Percentiles rank a stretch among this genome's conserved stretches.
Evolutionary conservation across 2,797 vertebrate genomes (phyloP).

Genomic region (Ceyx erithaca): DNA sequence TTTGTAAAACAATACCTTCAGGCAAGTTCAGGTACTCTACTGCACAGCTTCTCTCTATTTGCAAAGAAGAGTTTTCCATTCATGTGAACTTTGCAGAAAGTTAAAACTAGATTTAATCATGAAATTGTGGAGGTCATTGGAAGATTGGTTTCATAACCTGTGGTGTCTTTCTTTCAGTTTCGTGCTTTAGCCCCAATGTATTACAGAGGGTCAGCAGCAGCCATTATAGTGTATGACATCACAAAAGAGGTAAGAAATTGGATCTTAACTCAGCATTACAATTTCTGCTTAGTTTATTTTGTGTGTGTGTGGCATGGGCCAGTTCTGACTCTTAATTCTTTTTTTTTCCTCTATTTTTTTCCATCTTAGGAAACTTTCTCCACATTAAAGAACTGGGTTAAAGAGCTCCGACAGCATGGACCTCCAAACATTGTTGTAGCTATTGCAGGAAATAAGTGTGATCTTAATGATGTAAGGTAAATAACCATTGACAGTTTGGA

Average conservation of each 20-base stretch:
- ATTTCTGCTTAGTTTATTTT: neutral
- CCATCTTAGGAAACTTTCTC: constrained; percentile 91
- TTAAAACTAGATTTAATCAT: too few relatives aligned
- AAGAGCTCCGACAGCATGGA: constrained; percentile 95
- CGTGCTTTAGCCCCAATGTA: constrained; percentile 98
- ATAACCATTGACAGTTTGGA: neutral
- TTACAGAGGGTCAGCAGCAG: constrained; percentile 96
- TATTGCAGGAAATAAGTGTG: constrained; percentile 97
- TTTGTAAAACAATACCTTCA: neutral
- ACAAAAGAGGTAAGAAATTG: constrained; percentile 92
- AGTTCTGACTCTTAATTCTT: neutral
- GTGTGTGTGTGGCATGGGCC: neutral
- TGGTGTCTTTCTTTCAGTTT: constrained; percentile 81
- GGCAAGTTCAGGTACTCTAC: neutral
- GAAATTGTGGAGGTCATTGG: neutral
- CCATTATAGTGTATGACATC: constrained; percentile 98
- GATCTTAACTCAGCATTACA: neutral
- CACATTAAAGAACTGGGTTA: constrained; percentile 98
- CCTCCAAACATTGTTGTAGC: constrained; percentile 98
- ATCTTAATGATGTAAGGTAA: constrained; percentile 94
- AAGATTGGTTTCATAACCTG: neutral
- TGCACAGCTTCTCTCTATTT: neutral
- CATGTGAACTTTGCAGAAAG: neutral
- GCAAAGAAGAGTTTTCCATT: neutral
- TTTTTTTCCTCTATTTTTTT: neutral